These are phyloP conservation scores for Progne subis DNA, from an alignment of 2,113 vertebrate species.

Conservation along the genomic window DNA sequence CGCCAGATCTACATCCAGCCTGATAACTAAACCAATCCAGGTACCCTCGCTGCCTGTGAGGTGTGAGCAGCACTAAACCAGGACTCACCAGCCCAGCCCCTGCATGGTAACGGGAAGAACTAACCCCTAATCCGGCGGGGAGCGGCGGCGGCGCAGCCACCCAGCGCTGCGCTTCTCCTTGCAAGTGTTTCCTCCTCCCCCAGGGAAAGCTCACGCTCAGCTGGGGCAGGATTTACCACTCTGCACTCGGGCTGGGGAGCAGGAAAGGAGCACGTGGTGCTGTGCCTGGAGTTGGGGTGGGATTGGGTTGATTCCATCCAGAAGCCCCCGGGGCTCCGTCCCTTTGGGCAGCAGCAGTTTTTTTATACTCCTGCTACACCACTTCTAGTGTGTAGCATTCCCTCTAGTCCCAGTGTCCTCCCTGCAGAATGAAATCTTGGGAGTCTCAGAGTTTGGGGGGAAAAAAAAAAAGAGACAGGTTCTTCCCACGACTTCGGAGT, in stretches of 20 bases:
- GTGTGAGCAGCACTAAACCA: slow-evolving; percentile 72
- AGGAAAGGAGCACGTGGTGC: background rate
- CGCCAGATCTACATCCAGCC: slow-evolving; percentile 99
- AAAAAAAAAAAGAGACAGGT: background rate
- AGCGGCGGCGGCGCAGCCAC: background rate
- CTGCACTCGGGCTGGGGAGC: background rate
- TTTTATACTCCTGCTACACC: background rate
- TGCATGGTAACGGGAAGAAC: slow-evolving; percentile 56
- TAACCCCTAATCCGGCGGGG: slow-evolving; percentile 60
- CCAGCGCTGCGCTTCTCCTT: background rate
- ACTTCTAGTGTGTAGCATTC: background rate
- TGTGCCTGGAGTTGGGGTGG: fast-evolving
- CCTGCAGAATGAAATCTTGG: background rate
- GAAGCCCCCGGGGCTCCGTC: background rate
- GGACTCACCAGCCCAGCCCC: slow-evolving; percentile 62
- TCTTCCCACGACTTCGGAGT: background rate
- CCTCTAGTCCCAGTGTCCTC: background rate
- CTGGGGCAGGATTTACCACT: background rate
- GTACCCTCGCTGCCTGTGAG: slow-evolving; percentile 80
- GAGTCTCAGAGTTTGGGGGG: background rate
- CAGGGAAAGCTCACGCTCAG: background rate
- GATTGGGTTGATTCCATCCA: background rate
- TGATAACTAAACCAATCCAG: slow-evolving; percentile 88
- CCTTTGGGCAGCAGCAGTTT: background rate
- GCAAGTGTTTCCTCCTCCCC: fast-evolving